Evolutionary conservation across 2,797 vertebrate genomes (phyloP), one percentile per base, ranked within the genome.

Genomic region (Microhierax caerulescens): DNA sequence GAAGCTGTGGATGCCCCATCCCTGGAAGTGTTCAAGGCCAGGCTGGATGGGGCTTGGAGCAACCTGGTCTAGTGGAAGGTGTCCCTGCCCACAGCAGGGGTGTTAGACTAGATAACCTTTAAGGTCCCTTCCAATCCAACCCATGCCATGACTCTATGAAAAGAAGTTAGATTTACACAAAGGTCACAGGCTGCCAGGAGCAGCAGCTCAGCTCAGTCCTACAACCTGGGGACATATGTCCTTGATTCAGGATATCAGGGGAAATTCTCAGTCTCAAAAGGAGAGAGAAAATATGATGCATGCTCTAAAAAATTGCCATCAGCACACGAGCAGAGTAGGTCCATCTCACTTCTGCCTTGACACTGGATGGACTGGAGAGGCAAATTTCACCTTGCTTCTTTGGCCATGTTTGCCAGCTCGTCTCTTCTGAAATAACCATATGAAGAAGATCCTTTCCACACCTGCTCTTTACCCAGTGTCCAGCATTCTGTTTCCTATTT

Each of bases 61-160:
- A 16, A 1, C 13, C 67, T 41, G 47, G 5, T 13, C 18, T 0
- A 1, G 41, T 21, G 28, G 80, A 2, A 80, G 28, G 3, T 28
- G 24, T 23, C 65, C 34, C 30, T 80, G 45, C 41, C 11, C 3
- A 2, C 1, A 7, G 65, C 57, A 47, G 39, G 34, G 37, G 10
- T 17, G 32, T 43, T 43, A 18, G 74, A 5, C 8, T 7, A 1
- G 37, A 3, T 4, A 21, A 1, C 0, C 20, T 13, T 13, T 5
- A 36, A 51, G 13, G 11, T 13, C 7, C 22, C 22, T 75, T n/a
- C 60, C 57, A 2, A 13, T 41, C 17, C 41, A 41, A 75, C 8
- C 17, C 28, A 27, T 27, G 8, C 69, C 21, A 0, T 0, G 10
- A 36, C 14, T 72, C n/a, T 1, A 23, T 6, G 30, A 60, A 32